Base-by-base conservation (phyloP, 2,797 vertebrate species). In the Chromobotia macracanthus region DNA sequence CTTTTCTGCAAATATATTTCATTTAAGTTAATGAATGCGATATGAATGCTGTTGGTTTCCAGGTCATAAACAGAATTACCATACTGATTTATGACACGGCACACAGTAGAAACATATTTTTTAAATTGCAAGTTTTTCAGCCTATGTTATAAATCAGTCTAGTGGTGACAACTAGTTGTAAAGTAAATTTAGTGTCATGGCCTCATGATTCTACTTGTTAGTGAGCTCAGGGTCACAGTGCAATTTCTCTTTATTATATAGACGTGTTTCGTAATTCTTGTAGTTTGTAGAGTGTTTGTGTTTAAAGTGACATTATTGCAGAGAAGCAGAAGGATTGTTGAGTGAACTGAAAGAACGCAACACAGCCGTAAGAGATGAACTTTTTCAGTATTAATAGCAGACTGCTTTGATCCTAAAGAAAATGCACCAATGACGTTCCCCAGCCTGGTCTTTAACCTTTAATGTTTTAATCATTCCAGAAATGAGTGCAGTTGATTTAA, bases 321-420 rank as follows among this genome's bases (percentile, higher is more conserved):
- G 28, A 72, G 16, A 90, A 87, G 81, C 82, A 85, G 72, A 85
- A 91, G 88, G 89, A 90, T 73, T 87, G 87, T 82, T 83, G 87
- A 91, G 86, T 92, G 90, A 87, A 90, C 90, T 88, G 75, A 89
- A 92, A 92, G 87, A 90, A 76, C 90, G 82, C 83, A 86, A 76
- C 91, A 92, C 91, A 90, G 84, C 90, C 92, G 91, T 91, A 90
- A 92, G 87, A 91, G 89, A 92, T 91, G 90, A 87, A 82, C 84
- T 90, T 86, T 92, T 89, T 91, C 89, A 88, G 87, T 92, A 91
- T 93, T 91, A 90, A 79, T 61, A 65, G 77, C 60, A 80, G 64
- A 53, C 75, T 65, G 75, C 66, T 78, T 70, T 25, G 72, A 72
- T 73, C 78, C 79, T 46, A 44, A 53, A 41, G 25, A 75, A 41